Base-by-base conservation (phyloP, 2,888 invertebrate species). In the Spisula subtruncata region DNA sequence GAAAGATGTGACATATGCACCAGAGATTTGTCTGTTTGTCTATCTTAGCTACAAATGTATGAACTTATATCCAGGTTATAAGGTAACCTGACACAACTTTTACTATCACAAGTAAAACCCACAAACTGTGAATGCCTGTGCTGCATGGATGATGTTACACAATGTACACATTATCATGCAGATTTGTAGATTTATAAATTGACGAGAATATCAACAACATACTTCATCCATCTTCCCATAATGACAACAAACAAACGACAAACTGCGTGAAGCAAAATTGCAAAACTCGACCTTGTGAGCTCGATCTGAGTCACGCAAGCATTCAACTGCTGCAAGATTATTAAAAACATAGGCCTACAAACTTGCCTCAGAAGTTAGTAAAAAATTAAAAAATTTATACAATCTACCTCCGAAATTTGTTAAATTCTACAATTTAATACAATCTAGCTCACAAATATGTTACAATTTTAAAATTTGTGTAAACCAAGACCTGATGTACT, bases 111-210 rank as follows among this genome's bases (percentile, higher is more conserved):
- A 32, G 75, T 32, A 75, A 75, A 32, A 41, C 41, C 75, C 32
- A 75, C n/a, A 32, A 75, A 35, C 32, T 75, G 32, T 32, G 32
- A 75, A 32, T 75, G 75, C 75, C 75, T 29, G 5, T 18, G 35
- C 75, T 75, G 75, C 75, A 75, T 35, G 32, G 35, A 18, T 75
- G 75, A 75, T 12, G 12, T 75, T 75, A 75, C 35, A 75, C 75
- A 75, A 75, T 75, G 18, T 35, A 75, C 75, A 75, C 75, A 75
- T 75, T 75, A 75, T 75, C 29, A 75, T 75, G 75, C 35, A 75
- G 75, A 75, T 75, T 75, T 41, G n/a, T n/a, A n/a, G n/a, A n/a
- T n/a, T n/a, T n/a, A n/a, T 75, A 35, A 75, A 75, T 75, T 32
- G 75, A 35, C 75, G 29, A 75, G 75, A 75, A 32, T 75, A 75